Base-by-base conservation (phyloP, 2,797 vertebrate genomes). In the Eurystomus glaucurus region DNA sequence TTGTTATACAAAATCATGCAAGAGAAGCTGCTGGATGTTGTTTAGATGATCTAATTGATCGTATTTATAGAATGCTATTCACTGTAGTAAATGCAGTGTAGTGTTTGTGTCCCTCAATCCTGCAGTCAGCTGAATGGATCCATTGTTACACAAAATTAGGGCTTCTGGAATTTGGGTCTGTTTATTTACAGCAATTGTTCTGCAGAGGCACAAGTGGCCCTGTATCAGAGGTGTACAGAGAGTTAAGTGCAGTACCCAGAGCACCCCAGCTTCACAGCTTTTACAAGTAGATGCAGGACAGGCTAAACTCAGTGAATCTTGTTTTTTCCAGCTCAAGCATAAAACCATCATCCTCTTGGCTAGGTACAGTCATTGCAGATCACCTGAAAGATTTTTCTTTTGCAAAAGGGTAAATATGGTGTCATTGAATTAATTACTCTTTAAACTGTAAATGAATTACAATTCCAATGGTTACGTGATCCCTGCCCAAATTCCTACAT, bases 111-210 rank as follows among this genome's bases (percentile, higher is more conserved):
- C 85, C 76, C 29, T 55, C 74, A n/a, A 4, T 87, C 51, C 80
- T 51, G 43, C 8, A 35, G 91, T 91, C 83, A 95, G 91, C 77
- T 83, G 85, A 96, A 89, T 90, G 31, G 68, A 61, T 86, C 85
- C 48, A 62, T 96, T 97, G 94, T 97, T 79, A 78, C 23, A 72
- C 31, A 3, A 90, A 90, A 93, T 95, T 87, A 82, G 70, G 83
- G 77, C 64, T 96, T 96, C 95, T 97, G 94, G 96, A 93, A 96
- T 87, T 86, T 82, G 80, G 35, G 43, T 79, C 80, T 89, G 51
- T 94, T 95, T 93, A 90, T 93, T 94, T 90, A 85, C 77, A 85
- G 52, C 60, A 46, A 11, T 94, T 95, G 83, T 90, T 96, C 46
- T 76, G 45, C 57, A 3, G 19, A 86, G 54, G 52, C 79, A 66